Evolutionary conservation across 2,113 vertebrate genomes (phyloP).

Genomic region (Ariopsis seemanni): DNA sequence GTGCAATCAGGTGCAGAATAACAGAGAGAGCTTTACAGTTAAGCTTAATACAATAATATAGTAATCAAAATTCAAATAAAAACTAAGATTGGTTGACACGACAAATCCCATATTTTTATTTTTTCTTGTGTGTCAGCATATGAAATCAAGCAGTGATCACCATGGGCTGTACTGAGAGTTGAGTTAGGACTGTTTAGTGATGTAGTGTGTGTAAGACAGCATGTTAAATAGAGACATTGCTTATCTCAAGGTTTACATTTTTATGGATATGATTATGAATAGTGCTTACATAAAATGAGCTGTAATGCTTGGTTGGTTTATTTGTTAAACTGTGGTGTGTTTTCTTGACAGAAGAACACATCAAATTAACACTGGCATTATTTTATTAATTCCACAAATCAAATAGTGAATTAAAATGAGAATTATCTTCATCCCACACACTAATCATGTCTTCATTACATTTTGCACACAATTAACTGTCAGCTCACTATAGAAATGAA

Average conservation of each 20-base stretch:
- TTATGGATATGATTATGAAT: not conserved
- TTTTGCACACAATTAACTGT: too few species aligned
- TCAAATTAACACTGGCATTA: not conserved
- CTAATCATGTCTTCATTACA: too few species aligned
- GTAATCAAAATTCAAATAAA: not conserved
- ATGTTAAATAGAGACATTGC: not conserved
- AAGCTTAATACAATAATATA: not conserved
- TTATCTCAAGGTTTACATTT: not conserved
- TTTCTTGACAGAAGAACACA: too few species aligned
- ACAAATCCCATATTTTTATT: too few species aligned
- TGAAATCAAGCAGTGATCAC: too few species aligned
- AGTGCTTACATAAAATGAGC: not conserved
- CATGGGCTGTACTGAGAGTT: not conserved
- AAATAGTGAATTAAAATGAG: not conserved
- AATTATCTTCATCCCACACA: not conserved
- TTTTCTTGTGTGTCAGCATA: too few species aligned
- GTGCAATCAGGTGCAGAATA: too few species aligned
- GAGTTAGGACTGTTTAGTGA: not conserved
- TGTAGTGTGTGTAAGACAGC: not conserved
- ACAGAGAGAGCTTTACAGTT: not conserved
- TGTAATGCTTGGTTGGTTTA: not conserved
- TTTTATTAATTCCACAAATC: not conserved
- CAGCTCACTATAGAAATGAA: too few species aligned
- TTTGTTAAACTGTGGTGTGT: not conserved
- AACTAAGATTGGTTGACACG: not conserved